Conservation (phyloP, 37 sponge, comb jelly and placozoan genomes). For the Corticium candelabrum region DNA sequence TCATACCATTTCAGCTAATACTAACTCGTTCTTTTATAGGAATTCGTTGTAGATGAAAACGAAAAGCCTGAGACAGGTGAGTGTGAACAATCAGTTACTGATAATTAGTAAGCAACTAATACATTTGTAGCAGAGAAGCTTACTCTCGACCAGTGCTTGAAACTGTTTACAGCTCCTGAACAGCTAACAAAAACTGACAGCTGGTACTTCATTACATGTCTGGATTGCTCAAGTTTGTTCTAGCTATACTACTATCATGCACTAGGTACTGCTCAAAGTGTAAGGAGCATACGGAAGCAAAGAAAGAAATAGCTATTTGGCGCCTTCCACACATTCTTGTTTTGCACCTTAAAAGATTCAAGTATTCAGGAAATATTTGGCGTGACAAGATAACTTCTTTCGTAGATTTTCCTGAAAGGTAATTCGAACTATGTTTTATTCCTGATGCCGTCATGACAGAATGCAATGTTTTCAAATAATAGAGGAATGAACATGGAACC, state of each 20-base stretch:
- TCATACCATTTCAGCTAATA: too few relatives aligned
- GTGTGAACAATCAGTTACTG: too few relatives aligned
- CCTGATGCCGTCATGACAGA: too few relatives aligned
- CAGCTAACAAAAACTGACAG: conserved; percentile 54
- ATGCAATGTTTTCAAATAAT: too few relatives aligned
- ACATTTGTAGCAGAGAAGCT: too few relatives aligned
- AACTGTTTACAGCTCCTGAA: conserved; percentile 82
- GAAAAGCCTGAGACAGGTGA: too few relatives aligned
- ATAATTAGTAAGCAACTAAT: too few relatives aligned
- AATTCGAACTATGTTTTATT: conserved; percentile 12
- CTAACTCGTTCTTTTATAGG: too few relatives aligned
- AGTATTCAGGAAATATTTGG: conserved; percentile 30
- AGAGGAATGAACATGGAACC: too few relatives aligned
- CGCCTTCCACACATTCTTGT: conserved; percentile 69
- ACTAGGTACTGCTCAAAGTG: conserved; percentile 83
- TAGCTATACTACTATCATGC: background rate
- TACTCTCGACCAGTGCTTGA: conserved; percentile 54
- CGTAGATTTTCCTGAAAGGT: conserved; percentile 63
- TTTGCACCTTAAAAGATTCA: conserved; percentile 86
- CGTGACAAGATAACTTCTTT: conserved; percentile 58
- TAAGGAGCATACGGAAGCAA: conserved; percentile 79
- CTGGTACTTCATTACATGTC: conserved; percentile 39
- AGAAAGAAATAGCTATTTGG: conserved; percentile 86
- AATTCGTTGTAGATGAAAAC: too few relatives aligned
- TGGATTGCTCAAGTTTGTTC: background rate